These are phyloP conservation scores for Orthonyx spaldingii DNA, from an alignment of 2,113 vertebrate genomes.

Conservation along the genomic window DNA sequence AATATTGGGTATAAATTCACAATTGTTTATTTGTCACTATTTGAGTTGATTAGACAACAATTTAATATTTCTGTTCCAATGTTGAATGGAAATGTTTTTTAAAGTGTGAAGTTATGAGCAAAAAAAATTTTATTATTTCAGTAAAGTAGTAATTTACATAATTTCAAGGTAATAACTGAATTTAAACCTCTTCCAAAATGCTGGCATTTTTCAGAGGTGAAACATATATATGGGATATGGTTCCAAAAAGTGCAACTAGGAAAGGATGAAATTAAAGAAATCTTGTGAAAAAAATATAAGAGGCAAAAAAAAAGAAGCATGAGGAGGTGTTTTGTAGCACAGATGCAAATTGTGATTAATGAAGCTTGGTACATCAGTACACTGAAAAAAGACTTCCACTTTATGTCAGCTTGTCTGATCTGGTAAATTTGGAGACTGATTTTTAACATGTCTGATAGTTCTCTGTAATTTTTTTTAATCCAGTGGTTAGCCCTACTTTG, in stretches of 20 bases:
- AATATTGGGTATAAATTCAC: background rate
- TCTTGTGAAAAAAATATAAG: background rate
- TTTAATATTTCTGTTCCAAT: background rate
- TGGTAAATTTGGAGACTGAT: background rate
- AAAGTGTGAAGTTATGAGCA: background rate
- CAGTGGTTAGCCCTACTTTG: background rate
- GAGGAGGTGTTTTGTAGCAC: background rate
- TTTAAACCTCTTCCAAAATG: background rate
- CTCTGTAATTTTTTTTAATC: background rate
- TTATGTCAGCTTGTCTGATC: background rate
- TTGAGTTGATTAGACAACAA: background rate
- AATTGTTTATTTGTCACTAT: background rate
- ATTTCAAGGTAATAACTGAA: background rate
- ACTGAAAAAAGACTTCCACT: background rate
- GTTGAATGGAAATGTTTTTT: background rate
- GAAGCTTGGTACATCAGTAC: background rate
- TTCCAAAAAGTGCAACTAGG: background rate
- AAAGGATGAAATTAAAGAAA: background rate
- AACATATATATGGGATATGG: background rate
- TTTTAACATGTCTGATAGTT: background rate
- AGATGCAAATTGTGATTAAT: background rate
- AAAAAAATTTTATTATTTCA: background rate
- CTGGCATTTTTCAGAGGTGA: background rate
- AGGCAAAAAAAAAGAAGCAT: background rate
- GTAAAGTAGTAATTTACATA: background rate